Base-by-base conservation (phyloP, 1,140 invertebrate genomes). In the Scaptomyza graminum region DNA sequence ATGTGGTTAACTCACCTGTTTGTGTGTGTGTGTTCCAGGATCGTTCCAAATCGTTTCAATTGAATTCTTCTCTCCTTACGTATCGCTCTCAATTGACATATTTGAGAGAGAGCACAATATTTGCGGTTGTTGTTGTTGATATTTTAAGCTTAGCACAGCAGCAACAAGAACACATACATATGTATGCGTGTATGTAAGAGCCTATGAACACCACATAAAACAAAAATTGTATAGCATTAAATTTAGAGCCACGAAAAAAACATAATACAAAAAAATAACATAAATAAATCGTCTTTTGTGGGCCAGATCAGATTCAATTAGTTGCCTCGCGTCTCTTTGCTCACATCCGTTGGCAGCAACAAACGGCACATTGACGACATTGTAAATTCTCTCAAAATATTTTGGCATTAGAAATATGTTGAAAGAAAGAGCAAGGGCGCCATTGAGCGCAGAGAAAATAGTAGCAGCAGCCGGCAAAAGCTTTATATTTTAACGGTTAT, bases 191-290 rank as follows among this genome's bases (percentile, higher is more conserved):
- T 6, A 65, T 49, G 50, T n/a, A 18, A 56, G 61, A 39, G 25
- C 13, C 44, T 16, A 63, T 37, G 60, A 43, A 15, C 51, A 76
- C 57, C 50, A 78, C 74, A 79, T 52, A 28, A 67, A 73, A 80
- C 51, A 69, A 69, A 64, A 59, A 82, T 69, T 52, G 64, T 63
- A 77, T 69, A 47, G 63, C 69, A 51, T 72, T 79, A 66, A 18
- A 56, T 31, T 59, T 28, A 41, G 13, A 55, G 31, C 5, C 7
- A 41, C 39, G 49, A 57, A 50, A 57, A 50, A 47, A 57, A 57
- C 37, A 46, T 15, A 31, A 46, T 28, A 44, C 13, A 28, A 8
- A 15, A 59, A 12, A 7, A 44, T 6, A 31, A 7, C 0, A n/a
- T 60, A 31, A 41, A 31, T 43, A 79, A 74, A 69, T 69, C 54